Conservation (phyloP, 2,797 vertebrate genomes). For the Cyclopterus lumpus region DNA sequence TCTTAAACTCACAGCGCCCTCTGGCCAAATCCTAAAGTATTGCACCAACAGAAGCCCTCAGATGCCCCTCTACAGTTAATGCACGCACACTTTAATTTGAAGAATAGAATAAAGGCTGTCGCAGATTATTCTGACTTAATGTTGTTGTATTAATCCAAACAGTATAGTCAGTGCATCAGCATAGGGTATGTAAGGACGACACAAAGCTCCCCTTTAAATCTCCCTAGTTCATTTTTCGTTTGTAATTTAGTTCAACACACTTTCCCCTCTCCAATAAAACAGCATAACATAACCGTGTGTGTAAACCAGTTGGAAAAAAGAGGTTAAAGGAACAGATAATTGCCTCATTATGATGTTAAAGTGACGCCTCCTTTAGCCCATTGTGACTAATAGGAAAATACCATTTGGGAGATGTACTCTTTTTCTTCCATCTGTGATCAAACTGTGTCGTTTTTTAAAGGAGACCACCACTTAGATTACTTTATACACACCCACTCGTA, state of each 20-base stretch:
- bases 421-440: constrained; percentile 62
- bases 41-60: constrained; percentile 36
- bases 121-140: constrained; percentile 41
- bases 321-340: constrained; percentile 27
- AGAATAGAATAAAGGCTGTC: constrained; percentile 35
- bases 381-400: constrained; percentile 63
- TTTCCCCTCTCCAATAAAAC: constrained; percentile 18
- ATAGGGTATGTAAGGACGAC: neutral
- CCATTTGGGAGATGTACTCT: constrained; percentile 56
- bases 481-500: constrained; percentile 73
- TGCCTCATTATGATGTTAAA: constrained; percentile 55
- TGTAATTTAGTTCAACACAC: constrained; percentile 32
- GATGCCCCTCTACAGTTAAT: neutral
- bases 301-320: constrained; percentile 31
- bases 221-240: neutral
- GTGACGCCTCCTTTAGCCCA: constrained; percentile 52
- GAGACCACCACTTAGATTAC: constrained; percentile 73
- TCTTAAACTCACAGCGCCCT: constrained; percentile 61
- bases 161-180: neutral
- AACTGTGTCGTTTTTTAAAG: constrained; percentile 65
- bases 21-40: constrained; percentile 35
- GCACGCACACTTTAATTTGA: constrained; percentile 22
- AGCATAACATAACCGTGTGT: constrained; percentile 18
- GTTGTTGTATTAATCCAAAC: constrained; percentile 19
- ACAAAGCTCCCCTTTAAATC: neutral